These are phyloP conservation scores for human DNA, from an alignment of 2,113 vertebrate species.

Conservation along the genomic window DNA sequence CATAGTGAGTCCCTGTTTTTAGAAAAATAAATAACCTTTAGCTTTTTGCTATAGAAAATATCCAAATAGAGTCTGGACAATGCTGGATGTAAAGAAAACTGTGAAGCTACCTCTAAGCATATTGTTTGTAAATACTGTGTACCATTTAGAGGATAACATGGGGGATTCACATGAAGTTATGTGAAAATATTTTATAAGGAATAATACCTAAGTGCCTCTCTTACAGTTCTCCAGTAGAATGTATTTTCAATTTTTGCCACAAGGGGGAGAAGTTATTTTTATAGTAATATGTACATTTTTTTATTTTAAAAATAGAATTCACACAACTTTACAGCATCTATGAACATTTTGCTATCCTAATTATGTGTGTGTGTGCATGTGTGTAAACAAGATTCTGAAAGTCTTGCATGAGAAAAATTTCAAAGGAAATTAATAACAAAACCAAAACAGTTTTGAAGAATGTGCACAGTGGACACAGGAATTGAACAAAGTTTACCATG, in stretches of 20 bases:
- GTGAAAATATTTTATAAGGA: slow-evolving; percentile 48
- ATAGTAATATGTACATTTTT: slow-evolving; percentile 45
- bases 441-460: slow-evolving; percentile 42
- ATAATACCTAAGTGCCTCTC: slow-evolving; percentile 61
- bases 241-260: slow-evolving; percentile 72
- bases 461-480: neutral
- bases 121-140: slow-evolving; percentile 21
- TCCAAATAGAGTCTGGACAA: slow-evolving; percentile 12
- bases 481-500: neutral
- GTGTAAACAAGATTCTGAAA: slow-evolving; percentile 12
- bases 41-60: slow-evolving; percentile 36
- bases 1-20: neutral
- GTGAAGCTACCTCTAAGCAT: slow-evolving; percentile 43
- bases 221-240: slow-evolving; percentile 34
- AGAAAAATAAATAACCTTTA: neutral
- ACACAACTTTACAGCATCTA: neutral
- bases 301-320: slow-evolving; percentile 55
- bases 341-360: neutral
- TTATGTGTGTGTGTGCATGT: neutral
- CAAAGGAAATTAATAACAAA: slow-evolving; percentile 23
- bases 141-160: slow-evolving; percentile 25
- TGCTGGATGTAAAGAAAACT: slow-evolving; percentile 36
- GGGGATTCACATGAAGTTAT: neutral
- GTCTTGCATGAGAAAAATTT: slow-evolving; percentile 3
- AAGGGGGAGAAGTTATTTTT: slow-evolving; percentile 76